Evolutionary conservation across 2,888 invertebrate species (phyloP), one percentile per base, ranked within the genome.

Genomic region (Limnephilus auricula): DNA sequence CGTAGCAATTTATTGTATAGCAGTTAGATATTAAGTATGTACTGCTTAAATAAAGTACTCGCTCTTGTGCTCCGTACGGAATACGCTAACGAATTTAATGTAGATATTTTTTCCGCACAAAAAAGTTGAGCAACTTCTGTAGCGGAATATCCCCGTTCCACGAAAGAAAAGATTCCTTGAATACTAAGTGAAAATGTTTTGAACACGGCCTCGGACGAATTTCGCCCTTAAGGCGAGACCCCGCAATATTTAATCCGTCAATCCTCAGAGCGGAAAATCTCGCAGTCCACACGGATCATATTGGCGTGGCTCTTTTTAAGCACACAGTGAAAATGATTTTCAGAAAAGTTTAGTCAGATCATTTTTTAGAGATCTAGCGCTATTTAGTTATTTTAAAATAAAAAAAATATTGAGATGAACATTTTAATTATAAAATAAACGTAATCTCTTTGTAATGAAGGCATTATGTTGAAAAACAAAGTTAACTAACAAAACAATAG

Each of bases 101-200:
- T 65, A 65, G 50, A 18, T 18, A 50, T 50, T 65, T 65, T 25
- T 65, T 25, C n/a, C 25, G 25, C 6, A 18, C 18, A 82, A 31
- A 37, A 84, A 84, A 84, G 84, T 84, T 84, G 31, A n/a, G 25
- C n/a, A 85, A 45, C 85, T 40, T 85, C 85, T 85, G 85, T 12
- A 15, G 13, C n/a, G 40, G 40, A 85, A 85, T 45, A 85, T 40
- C 40, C 45, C 40, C 85, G 10, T 40, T 45, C 40, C 40, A n/a
- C 25, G 85, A 45, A 45, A 25, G 85, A 85, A 85, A 85, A 85
- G 40, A 85, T 85, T 85, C 85, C 40, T 85, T 37, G 85, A 85
- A 85, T 85, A 85, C 85, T 85, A 85, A 85, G 85, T 40, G 40
- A 85, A 85, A 85, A 85, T 37, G 85, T 85, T 85, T 25, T 18